Base-by-base conservation (phyloP, 2,888 invertebrate genomes). In the Ecliptopera silaceata region DNA sequence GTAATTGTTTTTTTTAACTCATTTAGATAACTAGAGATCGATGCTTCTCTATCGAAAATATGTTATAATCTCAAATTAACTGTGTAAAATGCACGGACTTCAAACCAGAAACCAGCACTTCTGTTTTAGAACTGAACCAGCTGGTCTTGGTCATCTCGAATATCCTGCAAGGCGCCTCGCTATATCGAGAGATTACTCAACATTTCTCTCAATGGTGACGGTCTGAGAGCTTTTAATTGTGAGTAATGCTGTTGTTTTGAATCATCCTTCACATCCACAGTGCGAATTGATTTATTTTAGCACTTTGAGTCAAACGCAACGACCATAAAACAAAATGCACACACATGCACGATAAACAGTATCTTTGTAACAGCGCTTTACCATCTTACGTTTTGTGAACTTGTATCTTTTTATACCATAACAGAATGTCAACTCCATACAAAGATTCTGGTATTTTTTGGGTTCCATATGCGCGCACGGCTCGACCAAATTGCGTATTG, bases 101-200 rank as follows among this genome's bases (percentile, higher is more conserved):
- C 1, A n/a, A n/a, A n/a, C n/a, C n/a, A n/a, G 8, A 26, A 41
- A 41, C 18, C 11, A 41, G 18, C 39, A 20, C 20, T n/a, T 41
- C 41, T 12, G 3, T 41, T 26, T 47, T 15, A 26, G n/a, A 11
- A 47, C 11, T 26, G 3, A 36, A 10, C 51, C 11, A 44, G 29
- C 44, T 52, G 29, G 36, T 20, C 20, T 42, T 12, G 5, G 22
- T 72, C 66, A 74, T 79, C 79, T 80, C 75, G 69, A 66, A 64
- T 63, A 43, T 32, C 3, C 41, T 47, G 43, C 1, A 66, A 72
- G 69, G 69, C 72, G 71, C 71, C 67, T 70, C 44, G 71, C 84
- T 87, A 86, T 79, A 88, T 85, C 76, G 72, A 77, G 81, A 77
- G 69, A 75, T 87, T 87, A 82, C 87, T 88, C 88, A 88, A 86